Conservation (phyloP, 1,140 invertebrate genomes). For the Penaeus indicus region DNA sequence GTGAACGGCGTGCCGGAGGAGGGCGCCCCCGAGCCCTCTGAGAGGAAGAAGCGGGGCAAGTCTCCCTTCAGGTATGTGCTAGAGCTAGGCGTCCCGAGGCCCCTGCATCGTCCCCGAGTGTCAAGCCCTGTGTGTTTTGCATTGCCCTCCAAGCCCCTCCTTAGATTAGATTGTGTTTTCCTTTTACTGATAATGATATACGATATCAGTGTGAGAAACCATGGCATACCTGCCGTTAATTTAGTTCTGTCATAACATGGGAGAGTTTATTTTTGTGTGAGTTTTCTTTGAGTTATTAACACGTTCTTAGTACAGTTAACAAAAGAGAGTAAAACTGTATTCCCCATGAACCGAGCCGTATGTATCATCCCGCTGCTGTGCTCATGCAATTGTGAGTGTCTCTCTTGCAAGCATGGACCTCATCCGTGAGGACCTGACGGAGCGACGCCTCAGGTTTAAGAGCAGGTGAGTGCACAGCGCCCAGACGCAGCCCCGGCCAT, state of each 20-base stretch:
- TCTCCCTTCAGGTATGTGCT: constrained; percentile 86
- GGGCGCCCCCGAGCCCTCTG: constrained; percentile 75
- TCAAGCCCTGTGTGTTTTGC: no score
- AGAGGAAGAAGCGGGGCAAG: constrained; percentile 84
- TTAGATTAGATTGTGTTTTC: no score
- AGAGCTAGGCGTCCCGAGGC: background rate
- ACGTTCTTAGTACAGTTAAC: no score
- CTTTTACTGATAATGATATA: no score
- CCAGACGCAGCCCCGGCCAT: background rate
- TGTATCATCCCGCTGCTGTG: background rate
- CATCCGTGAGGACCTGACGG: constrained; percentile 62
- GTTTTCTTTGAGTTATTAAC: no score
- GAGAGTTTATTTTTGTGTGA: no score
- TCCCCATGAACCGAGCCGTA: background rate
- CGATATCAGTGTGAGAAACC: no score
- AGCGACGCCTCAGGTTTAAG: constrained; percentile 63
- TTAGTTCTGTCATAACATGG: no score
- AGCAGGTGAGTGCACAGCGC: constrained; percentile 58
- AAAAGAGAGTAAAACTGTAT: no score
- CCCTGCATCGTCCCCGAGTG: no score
- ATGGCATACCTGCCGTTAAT: no score
- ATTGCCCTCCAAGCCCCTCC: no score
- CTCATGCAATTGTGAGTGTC: constrained; percentile 50
- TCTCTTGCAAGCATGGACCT: constrained; percentile 65
- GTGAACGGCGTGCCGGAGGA: constrained; percentile 16